Evolutionary conservation across 2,888 invertebrate species (phyloP).

Genomic region (Piscicola geometra): DNA sequence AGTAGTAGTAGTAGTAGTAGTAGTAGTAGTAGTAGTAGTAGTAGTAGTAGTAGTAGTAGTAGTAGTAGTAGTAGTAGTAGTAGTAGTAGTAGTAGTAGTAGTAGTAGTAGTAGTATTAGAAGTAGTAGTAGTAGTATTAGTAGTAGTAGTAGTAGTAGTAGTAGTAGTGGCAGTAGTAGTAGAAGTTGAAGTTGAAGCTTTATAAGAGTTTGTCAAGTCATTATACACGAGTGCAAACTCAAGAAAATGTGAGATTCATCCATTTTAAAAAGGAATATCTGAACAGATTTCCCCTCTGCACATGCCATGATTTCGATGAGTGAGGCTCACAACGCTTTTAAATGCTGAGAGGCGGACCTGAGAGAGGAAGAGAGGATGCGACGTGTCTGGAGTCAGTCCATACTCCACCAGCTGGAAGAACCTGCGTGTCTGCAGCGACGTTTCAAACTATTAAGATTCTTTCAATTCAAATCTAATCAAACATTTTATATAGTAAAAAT

Average conservation of each 20-base stretch:
- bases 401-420: neutral
- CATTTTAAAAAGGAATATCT: too few species aligned
- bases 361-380: slow-evolving; percentile 21
- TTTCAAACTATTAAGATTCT: neutral
- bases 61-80: slow-evolving; percentile 9
- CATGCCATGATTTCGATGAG: neutral
- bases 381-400: slow-evolving; percentile 10
- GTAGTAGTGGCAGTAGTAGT: neutral
- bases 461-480: too few species aligned
- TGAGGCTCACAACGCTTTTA: neutral
- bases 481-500: too few species aligned
- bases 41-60: slow-evolving; percentile 9
- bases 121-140: too few species aligned
- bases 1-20: slow-evolving; percentile 9
- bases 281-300: too few species aligned
- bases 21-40: slow-evolving; percentile 9
- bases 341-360: neutral
- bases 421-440: neutral
- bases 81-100: slow-evolving; percentile 9
- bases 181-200: too few species aligned
- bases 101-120: too few species aligned
- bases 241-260: too few species aligned
- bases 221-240: too few species aligned
- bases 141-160: too few species aligned
- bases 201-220: too few species aligned